phyloP scores from a whole-genome alignment of 2,113 vertebrate genomes.

The Rattus norvegicus region GRCr8 NC_086033.1:107230001-107230500 shows the following conservation, averaged over 20 bases:
- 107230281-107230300: background rate
- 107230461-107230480: conserved; percentile 1
- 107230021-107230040: background rate
- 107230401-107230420: background rate
- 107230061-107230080: background rate
- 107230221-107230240: background rate
- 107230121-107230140: background rate
- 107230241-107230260: background rate
- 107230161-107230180: background rate
- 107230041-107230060: background rate
- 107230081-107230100: background rate
- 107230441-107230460: background rate
- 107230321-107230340: background rate
- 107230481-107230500: conserved; percentile 43
- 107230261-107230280: background rate
- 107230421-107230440: background rate
- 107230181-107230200: conserved; percentile 5
- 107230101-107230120: background rate
- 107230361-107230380: background rate
- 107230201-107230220: background rate
- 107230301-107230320: background rate
- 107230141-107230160: background rate
- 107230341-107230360: background rate
- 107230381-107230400: background rate
- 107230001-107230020: background rate